Evolutionary conservation across 30 jellyfish, hydroid and myxozoan genomes (phyloP).

Genomic region (Morbakka virulenta): DNA sequence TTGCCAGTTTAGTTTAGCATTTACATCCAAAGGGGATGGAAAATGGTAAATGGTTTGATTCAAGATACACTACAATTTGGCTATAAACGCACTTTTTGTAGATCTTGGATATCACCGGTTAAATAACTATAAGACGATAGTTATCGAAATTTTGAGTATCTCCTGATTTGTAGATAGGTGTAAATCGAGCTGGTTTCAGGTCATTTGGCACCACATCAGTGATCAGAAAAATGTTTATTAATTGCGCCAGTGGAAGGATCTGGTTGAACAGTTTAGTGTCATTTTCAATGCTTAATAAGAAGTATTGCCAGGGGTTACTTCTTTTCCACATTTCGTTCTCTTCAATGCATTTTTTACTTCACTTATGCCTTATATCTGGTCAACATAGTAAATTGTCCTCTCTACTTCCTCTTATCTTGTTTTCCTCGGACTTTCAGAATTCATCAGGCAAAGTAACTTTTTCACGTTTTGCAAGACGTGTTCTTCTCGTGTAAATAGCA

Average conservation of each 20-base stretch:
- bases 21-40: constrained; percentile 36
- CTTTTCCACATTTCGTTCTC: too few species aligned
- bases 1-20: constrained; percentile 46
- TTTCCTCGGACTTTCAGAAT: too few species aligned
- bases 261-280: too few species aligned
- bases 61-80: constrained; percentile 17
- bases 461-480: too few species aligned
- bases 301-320: too few species aligned
- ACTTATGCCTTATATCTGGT: too few species aligned
- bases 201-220: constrained; percentile 36
- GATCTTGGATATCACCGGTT: constrained; percentile 26
- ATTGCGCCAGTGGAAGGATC: constrained; percentile 31
- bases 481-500: too few species aligned
- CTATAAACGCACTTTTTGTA: constrained; percentile 3
- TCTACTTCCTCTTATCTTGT: too few species aligned
- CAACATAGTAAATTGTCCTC: too few species aligned
- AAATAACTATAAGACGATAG: constrained; percentile 45
- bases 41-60: constrained; percentile 15
- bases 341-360: too few species aligned
- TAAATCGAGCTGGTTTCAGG: constrained; percentile 40
- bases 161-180: constrained; percentile 45
- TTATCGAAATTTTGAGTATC: constrained; percentile 13
- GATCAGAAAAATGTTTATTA: constrained; percentile 23
- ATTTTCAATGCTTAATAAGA: too few species aligned
- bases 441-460: too few species aligned